phyloP scores from a whole-genome alignment of 2,113 vertebrate species.

The Tragulus kanchil region DNA sequence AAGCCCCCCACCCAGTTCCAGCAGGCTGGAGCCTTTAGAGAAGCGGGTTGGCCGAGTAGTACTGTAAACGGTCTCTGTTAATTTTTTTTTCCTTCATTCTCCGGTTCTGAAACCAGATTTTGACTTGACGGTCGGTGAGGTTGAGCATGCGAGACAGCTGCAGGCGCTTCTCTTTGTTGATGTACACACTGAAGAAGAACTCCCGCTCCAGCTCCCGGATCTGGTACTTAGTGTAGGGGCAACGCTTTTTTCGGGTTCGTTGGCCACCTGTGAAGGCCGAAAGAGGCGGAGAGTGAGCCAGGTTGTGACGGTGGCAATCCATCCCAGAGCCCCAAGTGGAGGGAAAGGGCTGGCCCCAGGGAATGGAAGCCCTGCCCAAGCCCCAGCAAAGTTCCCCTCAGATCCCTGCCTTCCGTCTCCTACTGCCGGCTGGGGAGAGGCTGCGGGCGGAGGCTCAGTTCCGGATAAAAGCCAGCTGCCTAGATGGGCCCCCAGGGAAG shows the following conservation, averaged over 20 bases:
- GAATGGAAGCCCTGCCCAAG: not conserved
- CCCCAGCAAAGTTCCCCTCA: not conserved
- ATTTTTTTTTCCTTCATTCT: conserved; percentile 99
- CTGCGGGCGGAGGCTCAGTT: conserved; percentile 51
- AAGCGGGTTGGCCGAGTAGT: conserved; percentile 97
- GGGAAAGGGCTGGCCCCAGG: not conserved
- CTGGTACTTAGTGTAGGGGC: conserved; percentile 98
- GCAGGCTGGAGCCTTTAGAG: conserved; percentile 90
- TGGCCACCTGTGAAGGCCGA: conserved; percentile 93
- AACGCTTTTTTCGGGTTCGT: conserved; percentile 98
- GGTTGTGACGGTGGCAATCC: not conserved
- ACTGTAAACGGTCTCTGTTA: conserved; percentile 99
- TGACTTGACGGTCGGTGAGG: conserved; percentile 98
- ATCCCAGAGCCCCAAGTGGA: not conserved
- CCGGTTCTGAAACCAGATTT: conserved; percentile 99
- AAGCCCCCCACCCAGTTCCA: conserved; percentile 76
- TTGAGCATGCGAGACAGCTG: conserved; percentile 99
- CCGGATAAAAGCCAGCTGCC: conserved; percentile 76
- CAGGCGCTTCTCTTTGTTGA: conserved; percentile 99
- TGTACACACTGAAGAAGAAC: conserved; percentile 99
- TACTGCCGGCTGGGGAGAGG: not conserved
- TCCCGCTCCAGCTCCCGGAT: conserved; percentile 98
- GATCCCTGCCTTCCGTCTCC: not conserved
- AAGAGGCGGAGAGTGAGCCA: conserved; percentile 59
- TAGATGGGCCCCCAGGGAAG: conserved; percentile 76